Conservation (phyloP, 2,113 vertebrate species). For the Artemisiospiza belli region DNA sequence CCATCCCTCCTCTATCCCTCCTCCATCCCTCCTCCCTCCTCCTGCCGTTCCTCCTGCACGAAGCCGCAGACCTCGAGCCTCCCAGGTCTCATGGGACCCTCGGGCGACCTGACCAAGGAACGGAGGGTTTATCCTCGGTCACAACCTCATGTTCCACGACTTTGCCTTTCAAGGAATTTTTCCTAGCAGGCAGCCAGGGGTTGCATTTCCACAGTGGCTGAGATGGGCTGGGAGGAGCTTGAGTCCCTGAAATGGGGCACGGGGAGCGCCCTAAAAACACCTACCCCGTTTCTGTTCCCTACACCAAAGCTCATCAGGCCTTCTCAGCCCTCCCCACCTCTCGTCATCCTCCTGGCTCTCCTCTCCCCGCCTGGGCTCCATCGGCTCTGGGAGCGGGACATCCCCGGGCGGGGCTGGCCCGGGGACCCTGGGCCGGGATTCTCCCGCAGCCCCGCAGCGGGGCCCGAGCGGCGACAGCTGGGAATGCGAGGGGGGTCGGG, state of each 20-base stretch:
- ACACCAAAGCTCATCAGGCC: not conserved
- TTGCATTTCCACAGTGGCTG: not conserved
- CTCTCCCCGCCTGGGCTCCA: not conserved
- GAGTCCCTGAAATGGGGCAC: fast-evolving
- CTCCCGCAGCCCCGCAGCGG: not conserved
- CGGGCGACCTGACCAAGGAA: not conserved
- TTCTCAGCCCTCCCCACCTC: not conserved
- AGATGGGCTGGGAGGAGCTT: not conserved
- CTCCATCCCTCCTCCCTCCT: not conserved
- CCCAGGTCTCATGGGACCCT: not conserved
- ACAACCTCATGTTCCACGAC: not conserved
- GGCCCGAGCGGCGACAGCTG: not conserved
- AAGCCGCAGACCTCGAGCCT: not conserved
- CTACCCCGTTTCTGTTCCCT: not conserved
- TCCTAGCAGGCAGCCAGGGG: fast-evolving
- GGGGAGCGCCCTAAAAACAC: not conserved
- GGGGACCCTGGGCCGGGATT: not conserved
- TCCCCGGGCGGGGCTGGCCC: fast-evolving
- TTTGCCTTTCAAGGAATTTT: not conserved
- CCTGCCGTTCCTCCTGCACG: not conserved
- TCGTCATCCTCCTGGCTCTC: not conserved
- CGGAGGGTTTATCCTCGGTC: not conserved
- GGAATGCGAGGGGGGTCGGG: not conserved
- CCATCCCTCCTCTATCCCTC: not conserved
- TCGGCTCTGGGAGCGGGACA: not conserved